Evolutionary conservation across 2,797 vertebrate genomes (phyloP).

Genomic region (Fratercula arctica): DNA sequence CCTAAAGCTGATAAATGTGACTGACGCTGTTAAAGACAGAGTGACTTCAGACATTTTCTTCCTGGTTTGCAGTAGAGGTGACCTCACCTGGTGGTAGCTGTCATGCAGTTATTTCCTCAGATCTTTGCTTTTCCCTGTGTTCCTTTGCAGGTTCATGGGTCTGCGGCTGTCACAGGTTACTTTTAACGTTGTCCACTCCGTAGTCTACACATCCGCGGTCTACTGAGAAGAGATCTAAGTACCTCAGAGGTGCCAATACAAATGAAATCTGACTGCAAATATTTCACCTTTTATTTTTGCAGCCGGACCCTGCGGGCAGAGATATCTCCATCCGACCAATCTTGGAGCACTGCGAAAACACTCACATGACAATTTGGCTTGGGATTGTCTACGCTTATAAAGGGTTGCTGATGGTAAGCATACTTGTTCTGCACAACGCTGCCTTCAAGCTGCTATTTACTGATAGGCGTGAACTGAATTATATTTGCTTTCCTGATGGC

Average conservation of each 20-base stretch:
- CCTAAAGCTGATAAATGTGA: conserved; percentile 14
- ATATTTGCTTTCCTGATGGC: not conserved
- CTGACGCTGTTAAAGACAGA: not conserved
- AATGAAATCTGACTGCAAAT: not conserved
- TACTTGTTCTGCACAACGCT: not conserved
- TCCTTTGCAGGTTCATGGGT: not conserved
- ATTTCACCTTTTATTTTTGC: conserved; percentile 40
- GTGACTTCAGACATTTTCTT: not conserved
- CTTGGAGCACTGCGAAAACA: conserved; percentile 99
- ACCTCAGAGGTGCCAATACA: not conserved
- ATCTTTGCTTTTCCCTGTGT: not conserved
- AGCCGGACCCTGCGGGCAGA: conserved; percentile 96
- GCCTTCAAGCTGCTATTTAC: not conserved
- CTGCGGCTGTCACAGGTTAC: not conserved
- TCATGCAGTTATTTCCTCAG: not conserved
- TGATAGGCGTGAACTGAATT: not conserved
- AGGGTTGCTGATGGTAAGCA: conserved; percentile 97
- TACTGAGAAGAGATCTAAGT: not conserved
- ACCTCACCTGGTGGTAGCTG: not conserved
- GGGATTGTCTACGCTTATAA: conserved; percentile 99
- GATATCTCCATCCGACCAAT: conserved; percentile 98
- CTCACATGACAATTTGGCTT: conserved; percentile 99
- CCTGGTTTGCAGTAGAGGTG: not conserved
- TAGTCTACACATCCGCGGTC: not conserved
- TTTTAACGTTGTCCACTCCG: not conserved